These are phyloP conservation scores for Acheta domesticus DNA, from an alignment of 2,888 invertebrate species.

Conservation along the genomic window DNA sequence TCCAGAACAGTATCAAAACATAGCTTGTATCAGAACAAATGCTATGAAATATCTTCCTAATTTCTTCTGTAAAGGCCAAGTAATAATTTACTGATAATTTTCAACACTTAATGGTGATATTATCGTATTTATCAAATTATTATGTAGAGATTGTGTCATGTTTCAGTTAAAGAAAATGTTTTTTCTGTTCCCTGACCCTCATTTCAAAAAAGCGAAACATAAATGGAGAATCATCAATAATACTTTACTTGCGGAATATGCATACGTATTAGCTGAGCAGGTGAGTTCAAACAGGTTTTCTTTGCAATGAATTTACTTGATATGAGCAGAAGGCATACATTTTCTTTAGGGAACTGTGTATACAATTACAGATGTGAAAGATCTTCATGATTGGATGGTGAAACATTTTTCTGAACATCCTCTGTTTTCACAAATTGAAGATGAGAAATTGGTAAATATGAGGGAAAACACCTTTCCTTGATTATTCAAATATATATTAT, in stretches of 20 bases:
- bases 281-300: constrained; percentile 52
- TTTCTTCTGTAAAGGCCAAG: constrained; percentile 91
- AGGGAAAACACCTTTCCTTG: too few relatives aligned
- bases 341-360: constrained; percentile 78
- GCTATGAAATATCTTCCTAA: constrained; percentile 99
- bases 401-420: constrained; percentile 87
- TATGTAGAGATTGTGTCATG: constrained; percentile 28
- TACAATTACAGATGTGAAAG: constrained; percentile 96
- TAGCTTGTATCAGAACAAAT: constrained; percentile 92
- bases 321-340: neutral
- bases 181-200: constrained; percentile 98
- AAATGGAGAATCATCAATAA: constrained; percentile 98
- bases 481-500: neutral
- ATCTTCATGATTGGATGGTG: constrained; percentile 96
- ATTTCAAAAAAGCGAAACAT: constrained; percentile 97
- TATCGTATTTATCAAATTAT: neutral
- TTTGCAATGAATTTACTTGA: neutral
- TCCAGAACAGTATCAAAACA: constrained; percentile 79
- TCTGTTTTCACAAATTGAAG: constrained; percentile 71
- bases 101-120: neutral
- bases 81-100: constrained; percentile 44
- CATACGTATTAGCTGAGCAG: constrained; percentile 81
- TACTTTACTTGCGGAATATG: constrained; percentile 92
- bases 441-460: constrained; percentile 69
- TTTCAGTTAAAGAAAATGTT: constrained; percentile 92